Conservation (phyloP, 2,888 invertebrate genomes). For the Hemistola chrysoprasaria region DNA sequence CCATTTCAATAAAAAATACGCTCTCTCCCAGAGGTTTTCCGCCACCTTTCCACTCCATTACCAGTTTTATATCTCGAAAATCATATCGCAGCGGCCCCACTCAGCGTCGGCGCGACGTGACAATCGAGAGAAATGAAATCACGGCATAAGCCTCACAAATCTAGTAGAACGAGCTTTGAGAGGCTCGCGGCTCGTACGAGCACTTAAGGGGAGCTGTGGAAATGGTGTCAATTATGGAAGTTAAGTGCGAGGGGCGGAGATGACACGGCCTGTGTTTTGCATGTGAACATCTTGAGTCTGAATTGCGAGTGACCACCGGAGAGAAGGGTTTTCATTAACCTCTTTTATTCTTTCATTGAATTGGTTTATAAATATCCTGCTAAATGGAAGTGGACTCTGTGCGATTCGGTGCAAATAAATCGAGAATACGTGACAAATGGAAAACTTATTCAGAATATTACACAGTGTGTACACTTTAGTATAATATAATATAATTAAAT, state of each 20-base stretch:
- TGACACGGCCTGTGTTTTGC: slow-evolving; percentile 40
- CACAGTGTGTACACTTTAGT: too few species aligned
- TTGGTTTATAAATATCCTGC: too few species aligned
- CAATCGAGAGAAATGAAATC: slow-evolving; percentile 76
- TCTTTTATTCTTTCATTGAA: neutral
- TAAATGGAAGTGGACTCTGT: too few species aligned
- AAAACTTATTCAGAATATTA: too few species aligned
- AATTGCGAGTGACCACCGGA: slow-evolving; percentile 18
- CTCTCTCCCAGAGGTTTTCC: slow-evolving; percentile 45
- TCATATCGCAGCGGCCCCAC: slow-evolving; percentile 64
- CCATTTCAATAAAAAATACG: slow-evolving; percentile 48
- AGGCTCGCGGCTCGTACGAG: slow-evolving; percentile 47
- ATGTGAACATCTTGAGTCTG: slow-evolving; percentile 35
- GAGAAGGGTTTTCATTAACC: slow-evolving; percentile 16
- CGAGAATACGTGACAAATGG: slow-evolving; percentile 22
- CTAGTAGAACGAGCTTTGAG: slow-evolving; percentile 56
- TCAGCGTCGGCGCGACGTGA: slow-evolving; percentile 65
- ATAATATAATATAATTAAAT: too few species aligned
- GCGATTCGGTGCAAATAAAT: slow-evolving; percentile 35
- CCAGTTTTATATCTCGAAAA: slow-evolving; percentile 77
- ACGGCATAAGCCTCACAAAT: slow-evolving; percentile 77
- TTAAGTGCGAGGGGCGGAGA: slow-evolving; percentile 61
- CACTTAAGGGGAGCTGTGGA: slow-evolving; percentile 69
- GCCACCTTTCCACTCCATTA: slow-evolving; percentile 75
- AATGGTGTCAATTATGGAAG: slow-evolving; percentile 80